Evolutionary conservation across 2,797 vertebrate species (phyloP).

Genomic region (Hybognathus amarus): DNA sequence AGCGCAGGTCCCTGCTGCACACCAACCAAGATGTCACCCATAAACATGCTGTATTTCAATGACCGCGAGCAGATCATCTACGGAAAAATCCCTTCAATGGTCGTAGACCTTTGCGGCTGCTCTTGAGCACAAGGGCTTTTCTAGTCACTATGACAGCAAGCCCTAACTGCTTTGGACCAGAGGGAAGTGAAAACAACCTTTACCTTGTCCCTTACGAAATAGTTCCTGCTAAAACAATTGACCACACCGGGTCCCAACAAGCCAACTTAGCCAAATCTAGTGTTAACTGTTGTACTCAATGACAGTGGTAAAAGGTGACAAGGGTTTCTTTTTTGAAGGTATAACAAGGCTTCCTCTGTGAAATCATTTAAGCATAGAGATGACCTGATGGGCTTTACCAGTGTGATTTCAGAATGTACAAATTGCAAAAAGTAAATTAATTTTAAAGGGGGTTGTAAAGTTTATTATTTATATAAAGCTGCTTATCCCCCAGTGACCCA

Average conservation of each 20-base stretch:
- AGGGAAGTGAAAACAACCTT: slow-evolving; percentile 41
- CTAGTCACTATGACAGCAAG: not conserved
- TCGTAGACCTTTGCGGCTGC: slow-evolving; percentile 96
- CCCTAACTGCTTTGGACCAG: slow-evolving; percentile 25
- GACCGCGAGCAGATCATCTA: slow-evolving; percentile 95
- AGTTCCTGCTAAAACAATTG: slow-evolving; percentile 32
- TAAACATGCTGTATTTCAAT: slow-evolving; percentile 99
- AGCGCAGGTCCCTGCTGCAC: slow-evolving; percentile 95
- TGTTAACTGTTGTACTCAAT: slow-evolving; percentile 14
- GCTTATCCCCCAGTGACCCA: slow-evolving; percentile 27
- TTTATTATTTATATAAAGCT: slow-evolving; percentile 42
- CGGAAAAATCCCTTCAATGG: slow-evolving; percentile 96
- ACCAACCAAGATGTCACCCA: slow-evolving; percentile 96
- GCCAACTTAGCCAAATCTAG: slow-evolving; percentile 4
- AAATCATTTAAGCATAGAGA: slow-evolving; percentile 13
- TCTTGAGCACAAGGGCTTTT: slow-evolving; percentile 79
- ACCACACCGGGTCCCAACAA: slow-evolving; percentile 32
- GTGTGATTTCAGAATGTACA: slow-evolving; percentile 20
- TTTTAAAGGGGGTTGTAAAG: slow-evolving; percentile 26
- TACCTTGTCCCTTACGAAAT: slow-evolving; percentile 23
- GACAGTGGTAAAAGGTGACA: slow-evolving; percentile 13
- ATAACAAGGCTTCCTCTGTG: slow-evolving; percentile 25
- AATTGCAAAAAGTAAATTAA: slow-evolving; percentile 26
- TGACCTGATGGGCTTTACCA: slow-evolving; percentile 26
- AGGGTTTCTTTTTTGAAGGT: slow-evolving; percentile 31